phyloP scores from a whole-genome alignment of 2,888 invertebrate species.

The Lepidochrysops patricia region DNA sequence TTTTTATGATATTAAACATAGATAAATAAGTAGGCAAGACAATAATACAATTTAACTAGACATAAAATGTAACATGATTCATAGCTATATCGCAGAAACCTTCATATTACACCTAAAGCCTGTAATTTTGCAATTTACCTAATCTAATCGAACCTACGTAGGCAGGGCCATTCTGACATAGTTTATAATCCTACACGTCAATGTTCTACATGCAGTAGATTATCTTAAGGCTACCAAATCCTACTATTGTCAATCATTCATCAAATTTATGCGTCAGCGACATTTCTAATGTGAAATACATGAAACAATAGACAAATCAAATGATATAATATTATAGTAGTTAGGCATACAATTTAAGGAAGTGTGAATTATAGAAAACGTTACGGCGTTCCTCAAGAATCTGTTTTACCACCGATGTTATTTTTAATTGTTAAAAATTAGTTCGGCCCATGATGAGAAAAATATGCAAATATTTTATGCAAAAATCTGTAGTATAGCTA shows the following conservation, averaged over 20 bases:
- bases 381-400: background rate
- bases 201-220: constrained; percentile 6
- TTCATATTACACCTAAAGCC: background rate
- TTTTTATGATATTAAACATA: too few species aligned
- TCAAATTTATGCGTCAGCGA: background rate
- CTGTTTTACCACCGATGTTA: background rate
- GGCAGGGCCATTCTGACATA: constrained; percentile 12
- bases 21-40: too few species aligned
- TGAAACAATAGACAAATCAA: background rate
- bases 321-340: background rate
- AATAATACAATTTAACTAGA: too few species aligned
- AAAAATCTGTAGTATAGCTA: too few species aligned
- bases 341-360: background rate
- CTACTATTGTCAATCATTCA: background rate
- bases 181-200: constrained; percentile 10
- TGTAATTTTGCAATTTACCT: constrained; percentile 7
- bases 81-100: background rate
- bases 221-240: background rate
- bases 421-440: background rate
- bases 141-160: constrained; percentile 1
- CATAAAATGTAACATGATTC: background rate
- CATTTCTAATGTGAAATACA: background rate
- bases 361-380: background rate
- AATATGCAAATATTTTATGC: too few species aligned
- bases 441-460: too few species aligned